phyloP scores from a whole-genome alignment of 2,113 vertebrate species.

The Mustela lutreola region DNA sequence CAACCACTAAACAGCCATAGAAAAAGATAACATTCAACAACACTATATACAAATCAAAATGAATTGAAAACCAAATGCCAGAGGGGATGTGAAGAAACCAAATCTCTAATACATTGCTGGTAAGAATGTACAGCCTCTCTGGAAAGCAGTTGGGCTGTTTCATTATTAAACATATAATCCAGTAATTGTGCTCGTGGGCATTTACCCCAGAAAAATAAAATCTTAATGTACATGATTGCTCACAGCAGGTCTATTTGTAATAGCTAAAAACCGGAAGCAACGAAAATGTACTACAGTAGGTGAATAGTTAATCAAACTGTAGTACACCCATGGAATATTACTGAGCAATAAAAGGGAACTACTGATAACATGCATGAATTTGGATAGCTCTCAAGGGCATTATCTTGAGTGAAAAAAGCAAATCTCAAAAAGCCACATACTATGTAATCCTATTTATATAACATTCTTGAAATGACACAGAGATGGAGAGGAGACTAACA shows the following conservation, averaged over 20 bases:
- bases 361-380: neutral
- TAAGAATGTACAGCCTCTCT: neutral
- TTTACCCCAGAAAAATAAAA: conserved; percentile 26
- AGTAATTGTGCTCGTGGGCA: neutral
- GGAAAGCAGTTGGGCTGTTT: neutral
- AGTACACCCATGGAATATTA: neutral
- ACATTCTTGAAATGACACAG: conserved; percentile 18
- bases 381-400: neutral
- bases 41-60: neutral
- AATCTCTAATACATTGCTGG: neutral
- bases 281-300: neutral
- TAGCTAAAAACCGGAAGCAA: conserved; percentile 35
- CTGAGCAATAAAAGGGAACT: conserved; percentile 35
- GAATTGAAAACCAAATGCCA: neutral
- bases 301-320: neutral
- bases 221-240: neutral
- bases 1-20: neutral
- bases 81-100: neutral
- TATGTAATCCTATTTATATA: neutral
- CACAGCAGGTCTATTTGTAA: conserved; percentile 32
- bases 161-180: neutral
- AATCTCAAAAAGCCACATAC: neutral
- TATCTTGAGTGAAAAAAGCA: neutral
- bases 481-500: neutral
- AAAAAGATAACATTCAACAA: conserved; percentile 15